Evolutionary conservation across 2,113 vertebrate species (phyloP).

Genomic region (Hemiprocne comata): DNA sequence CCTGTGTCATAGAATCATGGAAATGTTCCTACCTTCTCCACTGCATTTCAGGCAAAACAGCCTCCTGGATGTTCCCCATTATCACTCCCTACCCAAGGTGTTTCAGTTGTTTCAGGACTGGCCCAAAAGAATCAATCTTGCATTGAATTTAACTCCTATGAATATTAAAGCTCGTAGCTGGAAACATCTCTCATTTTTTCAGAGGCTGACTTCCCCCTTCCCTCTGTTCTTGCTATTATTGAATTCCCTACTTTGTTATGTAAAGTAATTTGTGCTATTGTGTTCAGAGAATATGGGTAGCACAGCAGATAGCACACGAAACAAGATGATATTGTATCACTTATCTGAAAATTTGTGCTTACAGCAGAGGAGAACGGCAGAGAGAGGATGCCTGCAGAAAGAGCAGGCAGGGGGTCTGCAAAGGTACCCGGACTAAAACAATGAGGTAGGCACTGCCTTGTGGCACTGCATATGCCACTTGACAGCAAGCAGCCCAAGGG

Average conservation of each 20-base stretch:
- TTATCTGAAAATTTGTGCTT: constrained; percentile 42
- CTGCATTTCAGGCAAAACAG: background rate
- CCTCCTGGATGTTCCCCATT: background rate
- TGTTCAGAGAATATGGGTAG: background rate
- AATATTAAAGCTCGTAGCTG: background rate
- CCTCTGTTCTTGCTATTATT: constrained; percentile 33
- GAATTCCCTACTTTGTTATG: constrained; percentile 45
- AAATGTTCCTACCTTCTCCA: background rate
- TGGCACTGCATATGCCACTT: background rate
- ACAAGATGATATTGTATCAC: constrained; percentile 9
- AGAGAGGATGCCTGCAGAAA: background rate
- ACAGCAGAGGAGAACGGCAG: background rate
- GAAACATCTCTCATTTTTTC: background rate
- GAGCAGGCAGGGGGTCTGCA: background rate
- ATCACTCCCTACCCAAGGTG: background rate
- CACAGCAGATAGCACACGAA: background rate
- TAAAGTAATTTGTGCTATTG: constrained; percentile 60
- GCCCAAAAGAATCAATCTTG: background rate
- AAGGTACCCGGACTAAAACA: background rate
- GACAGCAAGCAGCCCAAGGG: background rate
- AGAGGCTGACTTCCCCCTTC: background rate
- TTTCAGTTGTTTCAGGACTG: background rate
- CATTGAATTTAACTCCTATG: background rate
- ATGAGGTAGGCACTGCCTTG: background rate
- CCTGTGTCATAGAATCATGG: too few relatives aligned